These are phyloP conservation scores for Lepas anatifera DNA, from an alignment of 2,888 invertebrate species.

Conservation along the genomic window DNA sequence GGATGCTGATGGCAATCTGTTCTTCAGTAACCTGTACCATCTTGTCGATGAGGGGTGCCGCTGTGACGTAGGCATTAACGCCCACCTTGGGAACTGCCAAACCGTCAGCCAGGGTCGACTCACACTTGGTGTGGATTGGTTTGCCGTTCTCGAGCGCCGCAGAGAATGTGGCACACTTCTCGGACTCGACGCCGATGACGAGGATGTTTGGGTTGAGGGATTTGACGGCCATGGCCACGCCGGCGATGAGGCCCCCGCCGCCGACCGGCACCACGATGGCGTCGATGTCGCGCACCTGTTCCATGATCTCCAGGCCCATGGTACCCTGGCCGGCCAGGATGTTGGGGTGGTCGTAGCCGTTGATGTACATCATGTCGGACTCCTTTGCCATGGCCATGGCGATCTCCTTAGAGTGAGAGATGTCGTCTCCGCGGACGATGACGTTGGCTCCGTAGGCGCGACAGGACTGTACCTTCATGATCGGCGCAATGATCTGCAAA, in stretches of 20 bases:
- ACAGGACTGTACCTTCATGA: conserved; percentile 90
- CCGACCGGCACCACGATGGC: conserved; percentile 86
- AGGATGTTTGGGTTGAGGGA: conserved; percentile 65
- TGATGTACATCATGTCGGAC: conserved; percentile 62
- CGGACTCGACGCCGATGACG: conserved; percentile 86
- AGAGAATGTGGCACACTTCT: conserved; percentile 76
- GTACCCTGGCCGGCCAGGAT: conserved; percentile 94
- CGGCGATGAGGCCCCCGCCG: conserved; percentile 86
- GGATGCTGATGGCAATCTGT: conserved; percentile 67
- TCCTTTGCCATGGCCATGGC: conserved; percentile 65
- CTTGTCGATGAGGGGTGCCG: conserved; percentile 60
- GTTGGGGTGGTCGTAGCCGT: conserved; percentile 91
- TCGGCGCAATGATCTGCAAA: conserved; percentile 90
- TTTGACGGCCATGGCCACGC: conserved; percentile 78
- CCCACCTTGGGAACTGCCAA: conserved; percentile 79
- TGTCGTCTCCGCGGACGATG: conserved; percentile 64
- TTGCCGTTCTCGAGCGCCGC: conserved; percentile 54
- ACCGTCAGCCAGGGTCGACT: conserved; percentile 74
- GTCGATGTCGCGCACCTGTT: conserved; percentile 76
- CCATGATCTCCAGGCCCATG: conserved; percentile 79
- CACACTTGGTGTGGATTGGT: conserved; percentile 51
- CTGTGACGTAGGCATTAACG: conserved; percentile 67
- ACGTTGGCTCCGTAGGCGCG: conserved; percentile 71
- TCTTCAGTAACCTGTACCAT: conserved; percentile 62
- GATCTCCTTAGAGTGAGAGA: conserved; percentile 68